Evolutionary conservation across 2,888 invertebrate genomes (phyloP), one percentile per base, ranked within the genome.

Genomic region (Philaethria dido): DNA sequence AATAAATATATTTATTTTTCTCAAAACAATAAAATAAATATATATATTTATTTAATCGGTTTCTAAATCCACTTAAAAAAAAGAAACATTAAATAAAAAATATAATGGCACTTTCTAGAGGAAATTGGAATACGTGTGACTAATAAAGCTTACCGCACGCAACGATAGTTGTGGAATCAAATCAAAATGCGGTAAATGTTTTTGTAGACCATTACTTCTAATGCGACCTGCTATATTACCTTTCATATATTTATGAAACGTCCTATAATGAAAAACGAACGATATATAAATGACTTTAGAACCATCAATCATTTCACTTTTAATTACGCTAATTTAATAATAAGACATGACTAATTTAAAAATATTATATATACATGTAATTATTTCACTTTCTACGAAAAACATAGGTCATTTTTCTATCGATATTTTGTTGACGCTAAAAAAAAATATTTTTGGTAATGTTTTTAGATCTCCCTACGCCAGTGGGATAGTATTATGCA

Each of bases 81-180:
- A 52, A 16, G 16, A n/a, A 29, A 0, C 16, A 2, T 1, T 52
- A 52, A 52, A 11, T 52, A 52, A 52, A 52, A 29, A 52, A 52
- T 50, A 29, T 33, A 52, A 52, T 52, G 29, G 52, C 13, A 33
- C 52, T 52, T 52, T 52, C 52, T 33, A 52, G 2, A 52, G 52
- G 52, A 52, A 52, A 52, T 52, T 52, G 52, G 52, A 52, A 52
- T 52, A 52, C 52, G 39, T 16, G 52, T 33, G 13, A 52, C 29
- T 52, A 33, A 52, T 52, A 52, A 52, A 52, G 52, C 52, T 52
- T 13, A 33, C 52, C 52, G 16, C 52, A 52, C 52, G 33, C 52
- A 52, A 52, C 52, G 29, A 33, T 33, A 9, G 33, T 16, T 52
- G 29, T 13, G 29, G 29, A 52, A 29, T 29, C 52, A 29, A 52